Percentiles rank a stretch among this genome's conserved stretches.
Evolutionary conservation across 2,113 vertebrate species (phyloP).

Genomic region (Seriola quinqueradiata): DNA sequence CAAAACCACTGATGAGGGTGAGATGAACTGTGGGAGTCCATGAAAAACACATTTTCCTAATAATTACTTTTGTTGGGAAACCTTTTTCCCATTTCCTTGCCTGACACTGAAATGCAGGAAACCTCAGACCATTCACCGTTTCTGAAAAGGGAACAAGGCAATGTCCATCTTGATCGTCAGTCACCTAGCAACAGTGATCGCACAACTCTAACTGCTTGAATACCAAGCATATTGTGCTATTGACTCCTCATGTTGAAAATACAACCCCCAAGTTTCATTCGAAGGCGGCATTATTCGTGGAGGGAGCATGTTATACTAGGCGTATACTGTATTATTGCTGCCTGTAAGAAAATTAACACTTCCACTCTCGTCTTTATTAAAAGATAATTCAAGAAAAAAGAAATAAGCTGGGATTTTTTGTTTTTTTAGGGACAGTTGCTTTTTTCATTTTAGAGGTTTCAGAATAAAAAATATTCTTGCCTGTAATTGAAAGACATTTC

Average conservation of each 20-base stretch:
- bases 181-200: constrained; percentile 39
- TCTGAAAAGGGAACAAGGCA: background rate
- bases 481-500: too few species aligned
- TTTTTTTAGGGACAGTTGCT: too few species aligned
- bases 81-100: background rate
- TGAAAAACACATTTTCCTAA: background rate
- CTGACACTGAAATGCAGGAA: background rate
- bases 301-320: too few species aligned
- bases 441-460: too few species aligned
- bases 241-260: constrained; percentile 4
- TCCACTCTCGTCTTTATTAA: too few species aligned
- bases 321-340: too few species aligned
- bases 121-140: background rate
- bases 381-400: too few species aligned
- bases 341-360: too few species aligned
- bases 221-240: constrained; percentile 1
- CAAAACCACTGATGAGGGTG: too few species aligned
- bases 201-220: constrained; percentile 15
- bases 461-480: too few species aligned
- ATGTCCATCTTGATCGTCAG: background rate
- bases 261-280: background rate
- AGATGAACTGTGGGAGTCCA: background rate
- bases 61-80: background rate
- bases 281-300: background rate
- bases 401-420: too few species aligned